phyloP scores from a whole-genome alignment of 2,113 vertebrate genomes.

The Spizaetus ornatus region DNA sequence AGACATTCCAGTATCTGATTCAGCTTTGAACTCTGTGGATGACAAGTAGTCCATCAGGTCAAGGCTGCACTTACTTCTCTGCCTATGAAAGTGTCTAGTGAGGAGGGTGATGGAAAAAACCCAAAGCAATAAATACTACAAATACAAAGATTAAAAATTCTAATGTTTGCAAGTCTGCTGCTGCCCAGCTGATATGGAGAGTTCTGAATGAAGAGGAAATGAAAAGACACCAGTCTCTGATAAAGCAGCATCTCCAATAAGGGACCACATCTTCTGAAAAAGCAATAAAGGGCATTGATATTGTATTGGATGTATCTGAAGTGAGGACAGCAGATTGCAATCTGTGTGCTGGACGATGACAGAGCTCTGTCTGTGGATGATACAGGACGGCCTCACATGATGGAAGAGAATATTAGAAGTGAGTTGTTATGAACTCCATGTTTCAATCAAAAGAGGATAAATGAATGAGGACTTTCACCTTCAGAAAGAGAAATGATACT shows the following conservation, averaged over 20 bases:
- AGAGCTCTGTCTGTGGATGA: slow-evolving; percentile 7
- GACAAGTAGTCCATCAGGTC: background rate
- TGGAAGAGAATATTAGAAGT: slow-evolving; percentile 14
- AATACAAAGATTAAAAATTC: slow-evolving; percentile 49
- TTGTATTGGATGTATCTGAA: slow-evolving; percentile 58
- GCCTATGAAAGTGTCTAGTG: background rate
- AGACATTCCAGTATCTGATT: background rate
- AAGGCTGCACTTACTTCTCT: background rate
- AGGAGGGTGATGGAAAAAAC: slow-evolving; percentile 23
- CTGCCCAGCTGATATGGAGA: slow-evolving; percentile 45
- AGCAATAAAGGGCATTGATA: slow-evolving; percentile 65
- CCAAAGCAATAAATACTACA: slow-evolving; percentile 63
- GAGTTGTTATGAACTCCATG: slow-evolving; percentile 41
- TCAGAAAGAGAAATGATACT: background rate
- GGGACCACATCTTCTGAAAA: slow-evolving; percentile 51
- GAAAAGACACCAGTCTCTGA: slow-evolving; percentile 65
- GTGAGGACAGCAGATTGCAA: slow-evolving; percentile 62
- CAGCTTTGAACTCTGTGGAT: background rate
- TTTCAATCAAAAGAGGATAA: slow-evolving; percentile 36
- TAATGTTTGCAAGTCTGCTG: slow-evolving; percentile 49
- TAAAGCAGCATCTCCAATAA: slow-evolving; percentile 62
- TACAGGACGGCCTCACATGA: background rate
- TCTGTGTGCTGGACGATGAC: slow-evolving; percentile 19
- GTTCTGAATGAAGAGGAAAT: slow-evolving; percentile 68
- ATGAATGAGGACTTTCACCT: slow-evolving; percentile 25